Evolutionary conservation across 2,888 invertebrate species (phyloP), one percentile per base, ranked within the genome.

Genomic region (Noctua pronuba): DNA sequence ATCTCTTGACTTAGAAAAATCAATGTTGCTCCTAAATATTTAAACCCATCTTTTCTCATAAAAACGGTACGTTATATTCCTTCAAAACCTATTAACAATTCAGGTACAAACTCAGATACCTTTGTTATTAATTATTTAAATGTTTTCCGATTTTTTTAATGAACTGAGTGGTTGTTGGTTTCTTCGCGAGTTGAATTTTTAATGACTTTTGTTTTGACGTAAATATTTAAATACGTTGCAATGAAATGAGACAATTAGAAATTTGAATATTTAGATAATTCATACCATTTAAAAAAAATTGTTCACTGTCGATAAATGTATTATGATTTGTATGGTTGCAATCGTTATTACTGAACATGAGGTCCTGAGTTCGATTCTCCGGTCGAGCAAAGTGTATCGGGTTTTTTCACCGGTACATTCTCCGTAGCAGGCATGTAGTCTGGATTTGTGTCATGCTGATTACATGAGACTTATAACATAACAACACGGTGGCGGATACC

Each of bases 91-190:
- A 46, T 70, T 41, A 73, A 64, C 8, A 62, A 79, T 71, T 77
- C 66, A 78, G 18, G 35, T 28, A 16, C 38, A 55, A 67, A 41
- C 55, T 82, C 60, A 1, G 60, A 49, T 35, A 58, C 62, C 58
- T 68, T 35, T 18, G 62, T 62, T 49, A 35, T 84, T 28, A 58
- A 72, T 72, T 64, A 68, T 71, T 78, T 16, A 72, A 49, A 64
- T 44, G 58, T 73, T 64, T 67, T 28, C 4, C 24, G 28, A 52
- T 58, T 38, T 72, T 73, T 69, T 21, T 21, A 83, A 70, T 64
- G 52, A 69, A 41, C 65, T 0, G 24, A 49, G 13, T 44, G 52
- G 38, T 35, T 28, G 13, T 31, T 16, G 44, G 69, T 46, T 55
- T 11, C 38, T 28, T 66, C 24, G 35, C 18, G 58, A 64, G 46